Percentiles rank a stretch among this genome's conserved stretches.
Evolutionary conservation across 2,113 vertebrate species (phyloP).

Genomic region (Rhynchomys soricoides): DNA sequence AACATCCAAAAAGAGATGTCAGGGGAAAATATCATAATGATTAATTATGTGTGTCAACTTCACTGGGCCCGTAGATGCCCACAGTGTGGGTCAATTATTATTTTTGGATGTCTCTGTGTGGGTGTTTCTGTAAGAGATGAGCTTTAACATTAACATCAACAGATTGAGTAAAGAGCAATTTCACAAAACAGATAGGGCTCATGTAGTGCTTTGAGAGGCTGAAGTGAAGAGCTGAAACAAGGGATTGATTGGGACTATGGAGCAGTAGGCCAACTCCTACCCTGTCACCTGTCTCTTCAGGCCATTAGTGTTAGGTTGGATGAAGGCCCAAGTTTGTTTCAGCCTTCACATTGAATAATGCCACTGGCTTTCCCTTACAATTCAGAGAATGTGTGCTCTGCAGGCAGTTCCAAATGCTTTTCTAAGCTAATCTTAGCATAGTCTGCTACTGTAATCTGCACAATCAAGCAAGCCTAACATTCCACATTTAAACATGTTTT

Average conservation of each 20-base stretch:
- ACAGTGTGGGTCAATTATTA: neutral
- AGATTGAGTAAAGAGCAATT: neutral
- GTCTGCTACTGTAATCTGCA: neutral
- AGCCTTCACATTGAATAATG: neutral
- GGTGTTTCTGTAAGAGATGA: neutral
- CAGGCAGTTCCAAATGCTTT: neutral
- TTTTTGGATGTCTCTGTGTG: neutral
- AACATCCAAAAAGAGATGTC: neutral
- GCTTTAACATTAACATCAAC: too few species aligned
- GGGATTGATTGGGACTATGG: neutral
- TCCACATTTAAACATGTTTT: neutral
- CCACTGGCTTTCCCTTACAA: neutral
- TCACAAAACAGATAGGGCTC: too few species aligned
- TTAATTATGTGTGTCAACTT: neutral
- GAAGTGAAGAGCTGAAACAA: neutral
- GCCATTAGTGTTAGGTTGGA: neutral
- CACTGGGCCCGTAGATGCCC: neutral
- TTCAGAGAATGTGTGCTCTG: neutral
- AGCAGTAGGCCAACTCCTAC: too few species aligned
- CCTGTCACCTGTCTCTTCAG: neutral
- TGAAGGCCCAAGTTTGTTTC: neutral
- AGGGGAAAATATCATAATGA: neutral
- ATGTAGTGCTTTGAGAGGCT: too few species aligned
- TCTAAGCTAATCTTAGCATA: slow-evolving; percentile 19
- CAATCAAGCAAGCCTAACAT: slow-evolving; percentile 10